These are phyloP conservation scores for Tribolium madens DNA, from an alignment of 1,140 invertebrate genomes.

Conservation along the genomic window DNA sequence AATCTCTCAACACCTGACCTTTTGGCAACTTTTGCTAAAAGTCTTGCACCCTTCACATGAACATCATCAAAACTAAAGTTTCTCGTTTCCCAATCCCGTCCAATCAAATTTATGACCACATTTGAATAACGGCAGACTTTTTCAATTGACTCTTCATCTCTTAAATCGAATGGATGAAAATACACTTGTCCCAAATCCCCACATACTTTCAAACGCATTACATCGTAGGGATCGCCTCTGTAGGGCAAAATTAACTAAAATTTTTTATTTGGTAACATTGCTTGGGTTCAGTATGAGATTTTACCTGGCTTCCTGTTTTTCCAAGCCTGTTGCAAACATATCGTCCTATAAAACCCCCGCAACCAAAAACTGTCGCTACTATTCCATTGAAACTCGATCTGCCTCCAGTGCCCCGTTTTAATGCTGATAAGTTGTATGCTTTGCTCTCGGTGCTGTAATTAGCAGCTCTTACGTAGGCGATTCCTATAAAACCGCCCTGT, in stretches of 20 bases:
- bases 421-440: constrained; percentile 70
- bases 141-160: constrained; percentile 89
- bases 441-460: constrained; percentile 54
- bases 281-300: neutral
- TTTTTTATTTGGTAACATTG: neutral
- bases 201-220: constrained; percentile 80
- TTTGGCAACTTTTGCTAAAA: constrained; percentile 80
- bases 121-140: constrained; percentile 95
- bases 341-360: constrained; percentile 87
- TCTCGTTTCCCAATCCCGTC: constrained; percentile 91
- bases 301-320: constrained; percentile 86
- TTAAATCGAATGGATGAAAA: constrained; percentile 87
- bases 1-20: constrained; percentile 86
- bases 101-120: constrained; percentile 96
- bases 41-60: constrained; percentile 79
- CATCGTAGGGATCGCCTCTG: constrained; percentile 86
- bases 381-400: constrained; percentile 96
- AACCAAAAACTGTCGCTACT: constrained; percentile 97
- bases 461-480: constrained; percentile 9
- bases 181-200: constrained; percentile 98
- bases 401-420: constrained; percentile 92
- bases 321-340: constrained; percentile 91
- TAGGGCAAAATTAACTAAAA: constrained; percentile 93
- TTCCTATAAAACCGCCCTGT: constrained; percentile 26
- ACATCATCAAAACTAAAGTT: constrained; percentile 89